A percentile compares a stretch with the other conserved stretches of the same genome.
Conservation (phyloP, 2,888 invertebrate genomes). For the Diaprepes abbreviatus region DNA sequence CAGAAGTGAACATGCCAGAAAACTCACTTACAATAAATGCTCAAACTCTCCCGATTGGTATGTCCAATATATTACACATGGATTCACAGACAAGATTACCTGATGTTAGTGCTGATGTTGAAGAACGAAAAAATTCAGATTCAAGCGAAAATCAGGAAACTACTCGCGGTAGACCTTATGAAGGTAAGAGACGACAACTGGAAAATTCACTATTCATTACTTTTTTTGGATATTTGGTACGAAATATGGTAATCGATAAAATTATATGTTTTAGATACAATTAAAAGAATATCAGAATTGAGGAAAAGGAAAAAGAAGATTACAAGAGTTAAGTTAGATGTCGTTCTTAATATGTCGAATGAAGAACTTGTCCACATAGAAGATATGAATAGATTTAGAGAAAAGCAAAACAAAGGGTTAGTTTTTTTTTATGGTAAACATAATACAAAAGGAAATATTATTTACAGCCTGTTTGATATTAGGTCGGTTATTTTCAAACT, state of each 20-base stretch:
- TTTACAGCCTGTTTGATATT: too few species aligned
- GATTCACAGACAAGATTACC: conserved; percentile 80
- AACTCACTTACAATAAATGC: background rate
- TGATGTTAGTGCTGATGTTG: conserved; percentile 54
- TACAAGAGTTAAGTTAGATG: conserved; percentile 42
- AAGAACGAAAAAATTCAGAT: background rate
- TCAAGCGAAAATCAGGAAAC: background rate
- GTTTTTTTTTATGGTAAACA: too few species aligned
- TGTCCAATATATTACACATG: conserved; percentile 76
- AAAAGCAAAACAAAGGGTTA: conserved; percentile 80
- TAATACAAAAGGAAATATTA: too few species aligned
- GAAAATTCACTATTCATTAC: too few species aligned
- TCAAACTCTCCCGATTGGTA: conserved; percentile 44
- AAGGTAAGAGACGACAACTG: too few species aligned
- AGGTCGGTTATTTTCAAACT: too few species aligned
- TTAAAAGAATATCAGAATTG: background rate
- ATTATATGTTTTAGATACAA: background rate
- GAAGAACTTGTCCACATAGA: conserved; percentile 73
- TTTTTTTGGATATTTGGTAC: too few species aligned
- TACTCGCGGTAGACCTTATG: background rate
- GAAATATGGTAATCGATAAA: too few species aligned
- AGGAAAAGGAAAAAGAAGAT: conserved; percentile 47
- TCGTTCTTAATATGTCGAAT: conserved; percentile 60
- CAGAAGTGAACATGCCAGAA: conserved; percentile 56
- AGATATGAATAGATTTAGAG: conserved; percentile 81